phyloP scores from a whole-genome alignment of 1,140 invertebrate species.

The Leptinotarsa defecta region DNA sequence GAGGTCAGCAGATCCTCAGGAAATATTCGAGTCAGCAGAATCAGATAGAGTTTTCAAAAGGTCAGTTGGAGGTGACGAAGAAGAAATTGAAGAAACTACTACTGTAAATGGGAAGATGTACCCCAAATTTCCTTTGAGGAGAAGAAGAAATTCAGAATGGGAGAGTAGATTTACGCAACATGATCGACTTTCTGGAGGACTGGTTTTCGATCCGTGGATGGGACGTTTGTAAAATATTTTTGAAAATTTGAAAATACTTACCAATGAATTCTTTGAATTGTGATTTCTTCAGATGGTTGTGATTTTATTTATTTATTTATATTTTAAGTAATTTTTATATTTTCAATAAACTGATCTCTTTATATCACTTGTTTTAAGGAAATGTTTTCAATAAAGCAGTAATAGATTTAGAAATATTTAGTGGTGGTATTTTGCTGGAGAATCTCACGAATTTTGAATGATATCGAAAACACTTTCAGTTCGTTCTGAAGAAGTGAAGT shows the following conservation, averaged over 20 bases:
- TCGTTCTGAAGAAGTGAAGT: too few species aligned
- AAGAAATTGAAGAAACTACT: not conserved
- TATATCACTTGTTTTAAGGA: too few species aligned
- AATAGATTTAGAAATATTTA: too few species aligned
- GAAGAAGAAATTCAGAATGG: slow-evolving; percentile 4
- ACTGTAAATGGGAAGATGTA: not conserved
- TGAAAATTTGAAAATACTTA: not conserved
- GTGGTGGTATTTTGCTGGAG: too few species aligned
- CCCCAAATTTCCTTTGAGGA: not conserved
- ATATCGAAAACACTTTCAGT: too few species aligned
- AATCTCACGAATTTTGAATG: too few species aligned
- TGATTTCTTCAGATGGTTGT: not conserved
- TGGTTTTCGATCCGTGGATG: not conserved
- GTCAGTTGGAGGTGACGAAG: not conserved
- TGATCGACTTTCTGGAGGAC: not conserved
- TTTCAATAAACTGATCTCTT: not conserved
- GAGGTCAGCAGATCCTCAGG: not conserved
- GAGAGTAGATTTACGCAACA: not conserved
- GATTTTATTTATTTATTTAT: slow-evolving; percentile 15
- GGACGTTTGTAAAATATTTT: not conserved
- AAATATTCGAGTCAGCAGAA: not conserved
- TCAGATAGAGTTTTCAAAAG: not conserved
- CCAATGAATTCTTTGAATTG: not conserved
- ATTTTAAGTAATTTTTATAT: not conserved
- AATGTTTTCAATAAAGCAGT: too few species aligned